A percentile compares a stretch with the other conserved stretches of the same genome.
phyloP scores from a whole-genome alignment of 2,113 vertebrate species.

The Podiceps cristatus region DNA sequence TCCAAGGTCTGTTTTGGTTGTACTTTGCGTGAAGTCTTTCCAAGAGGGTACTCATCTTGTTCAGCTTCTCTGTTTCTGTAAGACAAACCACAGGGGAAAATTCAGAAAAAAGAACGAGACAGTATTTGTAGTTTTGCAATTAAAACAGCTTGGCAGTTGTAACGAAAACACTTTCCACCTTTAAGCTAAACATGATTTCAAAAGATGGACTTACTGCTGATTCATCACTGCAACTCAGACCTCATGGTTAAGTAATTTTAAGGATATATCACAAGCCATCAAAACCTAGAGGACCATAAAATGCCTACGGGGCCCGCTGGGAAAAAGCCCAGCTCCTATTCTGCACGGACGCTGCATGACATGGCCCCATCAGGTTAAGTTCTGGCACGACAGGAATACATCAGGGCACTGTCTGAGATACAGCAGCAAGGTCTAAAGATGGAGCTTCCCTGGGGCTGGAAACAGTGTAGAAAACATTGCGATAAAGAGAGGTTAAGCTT shows the following conservation, averaged over 20 bases:
- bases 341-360: fast-evolving
- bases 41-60: conserved; percentile 89
- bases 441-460: background rate
- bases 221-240: fast-evolving
- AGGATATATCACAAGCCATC: background rate
- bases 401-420: background rate
- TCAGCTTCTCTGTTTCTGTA: conserved; percentile 78
- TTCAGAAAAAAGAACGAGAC: background rate
- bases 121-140: fast-evolving
- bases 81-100: background rate
- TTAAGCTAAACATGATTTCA: fast-evolving
- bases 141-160: background rate
- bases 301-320: background rate
- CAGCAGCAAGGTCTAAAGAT: fast-evolving
- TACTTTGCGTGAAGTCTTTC: conserved; percentile 94
- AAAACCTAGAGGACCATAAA: background rate
- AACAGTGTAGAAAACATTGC: fast-evolving
- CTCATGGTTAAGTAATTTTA: background rate
- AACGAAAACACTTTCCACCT: background rate
- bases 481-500: background rate
- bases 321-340: background rate
- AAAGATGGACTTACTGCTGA: too few species aligned
- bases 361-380: background rate
- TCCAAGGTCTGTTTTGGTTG: conserved; percentile 93
- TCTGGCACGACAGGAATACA: background rate